These are phyloP conservation scores for Diadromus collaris DNA, from an alignment of 2,888 invertebrate genomes.

Conservation along the genomic window DNA sequence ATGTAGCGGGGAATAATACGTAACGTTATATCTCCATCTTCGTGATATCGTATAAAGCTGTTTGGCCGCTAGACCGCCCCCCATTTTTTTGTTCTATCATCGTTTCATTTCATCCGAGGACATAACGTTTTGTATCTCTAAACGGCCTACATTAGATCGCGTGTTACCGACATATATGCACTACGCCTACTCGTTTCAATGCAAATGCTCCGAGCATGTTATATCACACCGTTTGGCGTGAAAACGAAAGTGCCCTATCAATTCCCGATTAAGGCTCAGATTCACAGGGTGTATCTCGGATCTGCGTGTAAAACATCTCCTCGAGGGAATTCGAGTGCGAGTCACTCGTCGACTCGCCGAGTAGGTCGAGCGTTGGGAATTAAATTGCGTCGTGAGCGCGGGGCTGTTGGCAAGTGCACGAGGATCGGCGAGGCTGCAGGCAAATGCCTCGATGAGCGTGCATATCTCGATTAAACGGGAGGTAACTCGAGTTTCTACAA, in stretches of 20 bases:
- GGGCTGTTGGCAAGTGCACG: constrained; percentile 12
- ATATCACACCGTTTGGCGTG: neutral
- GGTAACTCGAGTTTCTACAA: constrained; percentile 7
- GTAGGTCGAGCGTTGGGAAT: constrained; percentile 17
- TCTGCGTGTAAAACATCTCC: too few species aligned
- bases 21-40: constrained; percentile 58
- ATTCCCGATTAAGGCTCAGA: constrained; percentile 25
- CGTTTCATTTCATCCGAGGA: constrained; percentile 37
- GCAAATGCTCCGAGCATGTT: constrained; percentile 1
- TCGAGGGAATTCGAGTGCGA: too few species aligned
- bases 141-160: constrained; percentile 36
- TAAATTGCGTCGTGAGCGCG: constrained; percentile 22
- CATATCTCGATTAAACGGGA: constrained; percentile 2
- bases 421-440: neutral
- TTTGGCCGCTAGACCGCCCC: constrained; percentile 27
- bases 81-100: constrained; percentile 23
- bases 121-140: constrained; percentile 36
- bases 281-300: constrained; percentile 6
- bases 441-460: neutral
- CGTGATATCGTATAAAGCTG: constrained; percentile 58
- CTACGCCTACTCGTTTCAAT: constrained; percentile 16
- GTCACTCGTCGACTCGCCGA: constrained; percentile 10
- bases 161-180: constrained; percentile 12
- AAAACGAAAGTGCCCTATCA: constrained; percentile 45
- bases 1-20: constrained; percentile 42